Evolutionary conservation across 1,140 invertebrate species (phyloP).

Genomic region (Scaptomyza pallida): DNA sequence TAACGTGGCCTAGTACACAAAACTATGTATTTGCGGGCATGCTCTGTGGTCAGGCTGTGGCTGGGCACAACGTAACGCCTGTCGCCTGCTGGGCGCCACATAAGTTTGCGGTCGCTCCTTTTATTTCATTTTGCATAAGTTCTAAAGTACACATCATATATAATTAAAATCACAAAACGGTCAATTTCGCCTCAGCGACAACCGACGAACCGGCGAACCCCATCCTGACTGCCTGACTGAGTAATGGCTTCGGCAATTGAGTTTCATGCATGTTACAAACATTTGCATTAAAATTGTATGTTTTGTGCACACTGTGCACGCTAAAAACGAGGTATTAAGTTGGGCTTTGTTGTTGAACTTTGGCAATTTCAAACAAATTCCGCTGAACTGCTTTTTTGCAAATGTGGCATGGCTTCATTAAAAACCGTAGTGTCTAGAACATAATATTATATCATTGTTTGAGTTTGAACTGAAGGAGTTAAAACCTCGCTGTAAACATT

Average conservation of each 20-base stretch:
- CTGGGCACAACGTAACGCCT: slow-evolving; percentile 57
- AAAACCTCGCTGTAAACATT: not conserved
- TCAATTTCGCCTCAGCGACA: slow-evolving; percentile 65
- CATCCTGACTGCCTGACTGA: not conserved
- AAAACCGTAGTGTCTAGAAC: not conserved
- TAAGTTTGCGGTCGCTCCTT: slow-evolving; percentile 76
- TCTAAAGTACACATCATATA: slow-evolving; percentile 83
- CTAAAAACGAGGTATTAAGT: slow-evolving; percentile 33
- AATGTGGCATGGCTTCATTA: not conserved
- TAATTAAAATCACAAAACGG: slow-evolving; percentile 83
- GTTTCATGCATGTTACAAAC: slow-evolving; percentile 38
- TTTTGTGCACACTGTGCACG: slow-evolving; percentile 40
- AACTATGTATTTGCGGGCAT: slow-evolving; percentile 72
- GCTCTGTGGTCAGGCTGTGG: slow-evolving; percentile 70
- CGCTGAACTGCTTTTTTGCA: not conserved
- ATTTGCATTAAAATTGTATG: slow-evolving; percentile 65
- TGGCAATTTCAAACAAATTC: too few relatives aligned
- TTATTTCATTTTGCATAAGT: slow-evolving; percentile 81
- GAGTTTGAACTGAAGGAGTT: not conserved
- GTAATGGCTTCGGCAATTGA: slow-evolving; percentile 65
- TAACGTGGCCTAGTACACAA: slow-evolving; percentile 60
- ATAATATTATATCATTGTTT: too few relatives aligned
- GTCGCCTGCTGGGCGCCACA: slow-evolving; percentile 49
- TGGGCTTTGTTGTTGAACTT: slow-evolving; percentile 43
- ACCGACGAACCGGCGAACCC: slow-evolving; percentile 20